Evolutionary conservation across 2,113 vertebrate species (phyloP).

Genomic region (Empidonax traillii): DNA sequence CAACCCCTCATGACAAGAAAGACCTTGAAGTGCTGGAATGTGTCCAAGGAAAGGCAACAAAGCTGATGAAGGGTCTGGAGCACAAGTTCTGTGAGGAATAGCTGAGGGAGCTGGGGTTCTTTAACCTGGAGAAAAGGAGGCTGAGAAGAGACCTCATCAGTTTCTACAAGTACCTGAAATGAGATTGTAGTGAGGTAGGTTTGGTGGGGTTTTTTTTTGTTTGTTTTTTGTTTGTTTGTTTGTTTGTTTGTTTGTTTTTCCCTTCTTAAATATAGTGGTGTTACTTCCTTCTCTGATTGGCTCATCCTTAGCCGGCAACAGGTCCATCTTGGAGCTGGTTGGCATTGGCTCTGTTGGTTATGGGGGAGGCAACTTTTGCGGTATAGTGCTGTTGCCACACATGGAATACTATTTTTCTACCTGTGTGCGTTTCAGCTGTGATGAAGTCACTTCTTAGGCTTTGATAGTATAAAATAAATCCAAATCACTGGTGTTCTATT

Average conservation of each 20-base stretch:
- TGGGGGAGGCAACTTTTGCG: neutral
- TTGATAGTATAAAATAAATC: neutral
- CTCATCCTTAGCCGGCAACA: neutral
- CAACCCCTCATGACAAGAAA: neutral
- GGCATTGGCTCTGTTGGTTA: neutral
- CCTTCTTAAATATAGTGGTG: neutral
- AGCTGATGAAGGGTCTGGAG: neutral
- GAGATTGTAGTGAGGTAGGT: neutral
- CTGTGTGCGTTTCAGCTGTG: neutral
- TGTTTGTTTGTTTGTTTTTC: neutral
- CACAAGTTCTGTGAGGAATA: neutral
- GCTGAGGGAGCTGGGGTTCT: neutral
- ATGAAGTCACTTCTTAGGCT: neutral
- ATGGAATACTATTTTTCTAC: neutral
- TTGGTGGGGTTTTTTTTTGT: too few species aligned
- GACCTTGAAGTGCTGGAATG: neutral
- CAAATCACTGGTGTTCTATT: neutral
- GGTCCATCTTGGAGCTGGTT: neutral
- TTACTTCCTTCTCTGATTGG: neutral
- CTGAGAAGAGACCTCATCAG: rapidly evolving
- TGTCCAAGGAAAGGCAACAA: neutral
- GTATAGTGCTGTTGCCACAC: neutral
- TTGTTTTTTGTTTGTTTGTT: too few species aligned
- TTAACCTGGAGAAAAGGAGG: neutral
- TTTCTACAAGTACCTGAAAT: neutral